A percentile compares a stretch with the other conserved stretches of the same genome.
Conservation (phyloP, 2,888 invertebrate genomes). For the Steinernema hermaphroditum region DNA sequence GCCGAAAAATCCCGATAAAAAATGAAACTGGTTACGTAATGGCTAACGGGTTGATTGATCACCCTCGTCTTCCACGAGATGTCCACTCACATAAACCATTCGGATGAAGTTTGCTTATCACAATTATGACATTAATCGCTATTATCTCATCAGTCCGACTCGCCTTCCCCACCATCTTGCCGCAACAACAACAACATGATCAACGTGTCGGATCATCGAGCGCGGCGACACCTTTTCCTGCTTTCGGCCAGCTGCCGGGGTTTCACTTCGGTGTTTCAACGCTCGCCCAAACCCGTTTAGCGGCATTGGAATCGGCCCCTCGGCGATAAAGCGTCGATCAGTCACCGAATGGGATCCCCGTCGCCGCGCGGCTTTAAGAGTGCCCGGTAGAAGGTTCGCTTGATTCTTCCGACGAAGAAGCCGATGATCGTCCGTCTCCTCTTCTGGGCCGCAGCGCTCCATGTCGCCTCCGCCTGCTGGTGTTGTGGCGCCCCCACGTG, state of each 20-base stretch:
- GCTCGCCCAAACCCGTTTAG: not conserved
- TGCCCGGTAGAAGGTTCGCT: not conserved
- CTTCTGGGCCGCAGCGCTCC: not conserved
- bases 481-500: not conserved
- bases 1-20: too few relatives aligned
- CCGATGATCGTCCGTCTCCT: not conserved
- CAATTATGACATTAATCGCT: too few relatives aligned
- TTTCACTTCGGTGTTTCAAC: slow-evolving; percentile 23
- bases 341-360: not conserved
- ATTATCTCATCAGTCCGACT: too few relatives aligned
- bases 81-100: too few relatives aligned
- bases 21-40: too few relatives aligned
- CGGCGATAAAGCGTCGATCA: slow-evolving; percentile 13
- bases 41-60: too few relatives aligned
- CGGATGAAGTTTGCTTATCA: too few relatives aligned
- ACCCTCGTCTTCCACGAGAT: too few relatives aligned
- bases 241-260: not conserved
- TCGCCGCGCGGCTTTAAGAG: not conserved
- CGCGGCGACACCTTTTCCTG: not conserved
- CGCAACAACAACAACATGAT: not conserved
- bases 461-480: slow-evolving; percentile 12
- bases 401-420: not conserved
- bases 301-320: not conserved
- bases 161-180: too few relatives aligned
- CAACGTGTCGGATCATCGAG: not conserved